These are phyloP conservation scores for Halesus radiatus DNA, from an alignment of 1,140 invertebrate species.

Conservation along the genomic window DNA sequence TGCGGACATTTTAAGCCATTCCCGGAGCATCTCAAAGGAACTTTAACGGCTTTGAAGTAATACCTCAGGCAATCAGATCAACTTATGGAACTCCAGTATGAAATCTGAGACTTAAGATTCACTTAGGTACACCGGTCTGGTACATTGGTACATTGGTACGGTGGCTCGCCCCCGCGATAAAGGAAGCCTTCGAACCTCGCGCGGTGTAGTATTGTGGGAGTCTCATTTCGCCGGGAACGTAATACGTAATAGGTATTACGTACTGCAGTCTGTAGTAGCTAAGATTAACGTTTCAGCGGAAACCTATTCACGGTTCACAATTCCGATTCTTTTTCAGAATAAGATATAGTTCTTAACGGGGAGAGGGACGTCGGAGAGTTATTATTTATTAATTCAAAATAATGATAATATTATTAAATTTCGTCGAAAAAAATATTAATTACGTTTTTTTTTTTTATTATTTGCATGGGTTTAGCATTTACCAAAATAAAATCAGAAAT, in stretches of 20 bases:
- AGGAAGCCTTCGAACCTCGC: conserved; percentile 12
- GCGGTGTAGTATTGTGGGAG: background rate
- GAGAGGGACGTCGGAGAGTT: no score
- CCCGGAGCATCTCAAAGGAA: conserved; percentile 8
- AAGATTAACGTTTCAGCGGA: no score
- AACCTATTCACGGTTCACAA: no score
- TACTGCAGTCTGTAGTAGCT: no score
- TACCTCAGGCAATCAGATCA: conserved; percentile 28
- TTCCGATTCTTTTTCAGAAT: no score
- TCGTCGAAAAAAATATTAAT: no score
- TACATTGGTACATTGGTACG: background rate
- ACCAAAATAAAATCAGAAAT: no score
- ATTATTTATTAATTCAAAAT: no score
- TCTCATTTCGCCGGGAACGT: background rate
- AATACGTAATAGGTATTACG: background rate
- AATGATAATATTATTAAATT: no score
- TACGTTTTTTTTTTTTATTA: no score
- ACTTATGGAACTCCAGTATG: background rate
- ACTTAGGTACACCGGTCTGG: background rate
- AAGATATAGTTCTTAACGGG: no score
- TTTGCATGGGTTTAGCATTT: no score
- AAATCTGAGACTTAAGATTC: conserved; percentile 32
- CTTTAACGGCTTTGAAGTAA: conserved; percentile 33
- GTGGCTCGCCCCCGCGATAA: background rate
- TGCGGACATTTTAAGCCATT: conserved; percentile 27